Percentiles rank a stretch among this genome's conserved stretches.
These are phyloP conservation scores for Muntiacus reevesi DNA, from an alignment of 2,113 vertebrate genomes.

Conservation along the genomic window DNA sequence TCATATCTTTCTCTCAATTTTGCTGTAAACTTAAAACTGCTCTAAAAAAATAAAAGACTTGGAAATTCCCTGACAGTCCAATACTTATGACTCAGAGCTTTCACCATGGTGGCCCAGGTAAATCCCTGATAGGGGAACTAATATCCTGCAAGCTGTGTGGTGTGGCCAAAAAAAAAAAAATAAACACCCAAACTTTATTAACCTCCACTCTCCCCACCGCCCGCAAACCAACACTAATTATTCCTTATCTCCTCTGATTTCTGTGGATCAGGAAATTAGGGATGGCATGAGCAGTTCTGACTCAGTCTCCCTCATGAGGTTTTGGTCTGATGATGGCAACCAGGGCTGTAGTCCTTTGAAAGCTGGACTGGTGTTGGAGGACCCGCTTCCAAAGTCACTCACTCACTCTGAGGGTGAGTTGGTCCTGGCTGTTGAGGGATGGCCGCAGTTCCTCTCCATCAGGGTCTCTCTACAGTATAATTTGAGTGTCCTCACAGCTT, in stretches of 20 bases:
- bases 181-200: background rate
- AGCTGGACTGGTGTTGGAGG: background rate
- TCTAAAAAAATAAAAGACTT: background rate
- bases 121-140: background rate
- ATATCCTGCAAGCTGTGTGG: background rate
- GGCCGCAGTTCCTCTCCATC: background rate
- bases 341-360: background rate
- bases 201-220: fast-evolving
- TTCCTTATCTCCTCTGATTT: background rate
- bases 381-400: background rate
- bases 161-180: background rate
- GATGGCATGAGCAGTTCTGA: background rate
- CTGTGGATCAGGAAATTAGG: background rate
- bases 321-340: background rate
- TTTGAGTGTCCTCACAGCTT: background rate
- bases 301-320: background rate
- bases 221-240: background rate
- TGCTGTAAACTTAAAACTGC: background rate
- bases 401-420: background rate
- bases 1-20: background rate
- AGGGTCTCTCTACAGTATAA: background rate
- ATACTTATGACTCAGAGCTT: background rate
- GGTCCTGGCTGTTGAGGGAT: background rate
- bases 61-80: background rate
- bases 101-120: background rate